Percentiles rank a stretch among this genome's conserved stretches.
These are phyloP conservation scores for Volucella inanis DNA, from an alignment of 2,888 invertebrate species.

Conservation along the genomic window DNA sequence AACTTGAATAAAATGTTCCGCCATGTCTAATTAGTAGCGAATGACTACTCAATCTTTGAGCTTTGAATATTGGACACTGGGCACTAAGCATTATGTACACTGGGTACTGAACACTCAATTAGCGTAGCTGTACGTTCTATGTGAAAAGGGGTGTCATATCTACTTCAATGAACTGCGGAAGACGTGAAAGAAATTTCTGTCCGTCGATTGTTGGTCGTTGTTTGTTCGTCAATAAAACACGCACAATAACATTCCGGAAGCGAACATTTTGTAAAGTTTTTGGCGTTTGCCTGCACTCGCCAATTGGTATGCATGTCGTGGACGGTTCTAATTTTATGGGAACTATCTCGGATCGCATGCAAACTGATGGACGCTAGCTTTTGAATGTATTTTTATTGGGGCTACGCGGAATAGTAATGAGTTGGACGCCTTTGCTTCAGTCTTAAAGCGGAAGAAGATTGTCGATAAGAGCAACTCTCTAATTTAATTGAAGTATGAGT, in stretches of 20 bases:
- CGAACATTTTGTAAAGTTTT: slow-evolving; percentile 29
- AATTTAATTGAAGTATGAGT: not conserved
- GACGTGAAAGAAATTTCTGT: slow-evolving; percentile 40
- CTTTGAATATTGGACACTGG: not conserved
- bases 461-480: not conserved
- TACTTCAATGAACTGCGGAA: slow-evolving; percentile 1
- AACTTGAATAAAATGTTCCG: slow-evolving; percentile 44
- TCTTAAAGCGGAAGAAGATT: slow-evolving; percentile 37
- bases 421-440: slow-evolving; percentile 3
- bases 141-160: not conserved
- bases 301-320: slow-evolving; percentile 39
- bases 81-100: too few species aligned
- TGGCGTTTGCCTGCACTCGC: slow-evolving; percentile 5
- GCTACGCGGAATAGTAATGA: slow-evolving; percentile 41
- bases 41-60: slow-evolving; percentile 11
- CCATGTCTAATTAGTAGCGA: slow-evolving; percentile 14
- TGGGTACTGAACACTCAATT: not conserved
- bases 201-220: too few species aligned
- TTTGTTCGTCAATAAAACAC: not conserved
- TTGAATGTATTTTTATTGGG: slow-evolving; percentile 25
- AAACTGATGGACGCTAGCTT: not conserved
- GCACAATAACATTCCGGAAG: slow-evolving; percentile 35
- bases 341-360: slow-evolving; percentile 19
- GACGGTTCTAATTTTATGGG: slow-evolving; percentile 27
- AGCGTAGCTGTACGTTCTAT: slow-evolving; percentile 25